Evolutionary conservation across 2,797 vertebrate species (phyloP).

Genomic region (Dicrostonyx torquatus): DNA sequence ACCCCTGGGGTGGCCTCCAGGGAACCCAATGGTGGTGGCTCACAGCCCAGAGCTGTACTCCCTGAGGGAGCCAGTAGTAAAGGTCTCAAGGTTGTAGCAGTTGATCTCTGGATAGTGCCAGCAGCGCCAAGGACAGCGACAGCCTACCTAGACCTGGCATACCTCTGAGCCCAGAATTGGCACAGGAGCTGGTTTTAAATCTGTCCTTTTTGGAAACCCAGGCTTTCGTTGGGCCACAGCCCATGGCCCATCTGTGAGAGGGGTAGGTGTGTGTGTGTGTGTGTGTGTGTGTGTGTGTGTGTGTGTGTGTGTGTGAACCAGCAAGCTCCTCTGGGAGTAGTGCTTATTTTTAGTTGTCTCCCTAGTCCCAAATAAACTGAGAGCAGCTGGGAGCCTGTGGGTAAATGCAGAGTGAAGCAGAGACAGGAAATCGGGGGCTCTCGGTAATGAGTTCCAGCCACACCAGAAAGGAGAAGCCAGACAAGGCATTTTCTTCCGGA

Average conservation of each 20-base stretch:
- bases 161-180: neutral
- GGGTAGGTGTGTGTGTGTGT: slow-evolving; percentile 54
- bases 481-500: slow-evolving; percentile 87
- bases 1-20: neutral
- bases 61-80: neutral
- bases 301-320: slow-evolving; percentile 80
- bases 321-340: slow-evolving; percentile 82
- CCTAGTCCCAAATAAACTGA: slow-evolving; percentile 86
- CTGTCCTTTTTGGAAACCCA: slow-evolving; percentile 58
- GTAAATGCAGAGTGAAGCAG: slow-evolving; percentile 84
- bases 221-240: slow-evolving; percentile 43
- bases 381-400: slow-evolving; percentile 83
- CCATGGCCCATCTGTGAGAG: neutral
- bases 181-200: slow-evolving; percentile 46
- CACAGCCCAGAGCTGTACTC: neutral
- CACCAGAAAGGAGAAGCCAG: slow-evolving; percentile 86
- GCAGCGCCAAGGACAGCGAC: neutral
- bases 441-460: slow-evolving; percentile 90
- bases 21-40: neutral
- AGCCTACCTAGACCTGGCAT: neutral
- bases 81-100: neutral
- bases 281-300: neutral
- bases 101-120: neutral
- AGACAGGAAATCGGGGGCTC: slow-evolving; percentile 90
- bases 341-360: slow-evolving; percentile 87